These are phyloP conservation scores for pig (Sus scrofa) DNA, from an alignment of 2,113 vertebrate species.

Conservation along the genomic window T2T-Sscrofa CM000816.6:105420001-105420500, in stretches of 20 bases:
- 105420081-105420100: neutral
- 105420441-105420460: conserved; percentile 4
- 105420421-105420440: neutral
- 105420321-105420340: neutral
- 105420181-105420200: neutral
- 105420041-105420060: neutral
- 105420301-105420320: too few relatives aligned
- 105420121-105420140: neutral
- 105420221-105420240: too few relatives aligned
- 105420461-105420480: conserved; percentile 52
- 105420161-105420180: neutral
- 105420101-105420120: conserved; percentile 35
- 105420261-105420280: too few relatives aligned
- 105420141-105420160: neutral
- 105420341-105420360: neutral
- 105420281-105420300: too few relatives aligned
- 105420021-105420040: neutral
- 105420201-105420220: too few relatives aligned
- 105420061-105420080: neutral
- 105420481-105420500: neutral
- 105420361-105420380: neutral
- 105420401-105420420: neutral
- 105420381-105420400: neutral
- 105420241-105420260: too few relatives aligned
- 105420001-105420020: neutral